phyloP scores from a whole-genome alignment of 1,140 invertebrate species.

The Nixonia krombeini region DNA sequence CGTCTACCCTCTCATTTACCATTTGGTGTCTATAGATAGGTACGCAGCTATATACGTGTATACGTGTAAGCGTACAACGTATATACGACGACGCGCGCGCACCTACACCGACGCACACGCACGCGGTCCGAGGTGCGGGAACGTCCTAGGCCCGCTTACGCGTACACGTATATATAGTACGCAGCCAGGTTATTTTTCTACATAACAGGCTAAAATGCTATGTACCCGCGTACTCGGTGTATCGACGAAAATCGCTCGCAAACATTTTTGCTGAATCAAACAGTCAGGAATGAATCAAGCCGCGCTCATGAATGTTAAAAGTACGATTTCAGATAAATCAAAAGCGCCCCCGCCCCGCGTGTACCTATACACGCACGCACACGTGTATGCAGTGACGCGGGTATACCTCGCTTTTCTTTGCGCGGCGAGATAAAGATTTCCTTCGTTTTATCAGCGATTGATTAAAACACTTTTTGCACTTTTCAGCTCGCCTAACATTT shows the following conservation, averaged over 20 bases:
- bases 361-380: no score
- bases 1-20: conserved; percentile 73
- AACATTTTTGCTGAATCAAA: conserved; percentile 2
- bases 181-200: conserved; percentile 55
- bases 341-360: no score
- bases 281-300: not conserved
- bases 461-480: no score
- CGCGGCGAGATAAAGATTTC: no score
- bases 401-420: no score
- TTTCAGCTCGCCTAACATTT: no score
- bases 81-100: not conserved
- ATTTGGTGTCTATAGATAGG: conserved; percentile 73
- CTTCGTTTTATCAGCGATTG: no score
- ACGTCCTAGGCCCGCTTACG: conserved; percentile 5
- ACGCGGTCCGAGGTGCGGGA: conserved; percentile 9
- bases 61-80: conserved; percentile 18
- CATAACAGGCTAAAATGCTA: conserved; percentile 41
- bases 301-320: not conserved
- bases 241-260: not conserved
- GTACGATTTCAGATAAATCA: not conserved
- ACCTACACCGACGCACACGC: not conserved
- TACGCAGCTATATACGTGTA: conserved; percentile 56
- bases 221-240: conserved; percentile 1
- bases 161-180: conserved; percentile 20
- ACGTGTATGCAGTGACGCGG: no score